Base-by-base conservation (phyloP, 2,113 vertebrate species). In the Brachyhypopomus occidentalis region DNA sequence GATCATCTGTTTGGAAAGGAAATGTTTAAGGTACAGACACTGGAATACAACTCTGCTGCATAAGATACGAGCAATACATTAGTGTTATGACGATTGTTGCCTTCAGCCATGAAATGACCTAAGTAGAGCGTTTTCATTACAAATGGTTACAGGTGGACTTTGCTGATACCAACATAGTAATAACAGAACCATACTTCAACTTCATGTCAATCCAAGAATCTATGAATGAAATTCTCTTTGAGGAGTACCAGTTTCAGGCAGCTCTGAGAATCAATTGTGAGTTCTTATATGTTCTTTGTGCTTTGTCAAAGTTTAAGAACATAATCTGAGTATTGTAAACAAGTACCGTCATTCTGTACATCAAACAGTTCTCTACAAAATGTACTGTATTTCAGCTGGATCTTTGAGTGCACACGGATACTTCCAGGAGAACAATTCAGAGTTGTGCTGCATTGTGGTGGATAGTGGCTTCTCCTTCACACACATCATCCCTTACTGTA, bases 151-250 rank as follows among this genome's bases (percentile, higher is more conserved):
- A 99, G 98, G 97, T 99, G 89, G 97, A 99, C 75, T 99, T 99
- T 91, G 89, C 95, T 66, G 97, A 99, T 88, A 96, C 95, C 78
- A 98, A 94, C 87, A 87, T 99, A 88, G 92, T 99, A 87, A 98
- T 98, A 88, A 98, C 95, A 0, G 98, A 99, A 91, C 98, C 97
- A 0, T 99, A 97, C 90, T 99, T 98, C 90, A 98, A 99, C 94
- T 99, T 99, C 90, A 94, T 86, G 85, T 98, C 97, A 86, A 99
- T 99, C 79, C 98, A 99, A 89, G 98, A 99, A 84, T 98, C 98
- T 19, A 99, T 99, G 97, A 99, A 98, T 87, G 98, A 99, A 95
- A 99, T 99, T 80, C 89, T 99, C 4, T 99, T 99, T 91, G 98
- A 99, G 91, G 98, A 99, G 88, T 99, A 99, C 86, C 98, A 98